These are phyloP conservation scores for Nomada goodeniana DNA, from an alignment of 2,888 invertebrate genomes.

Conservation along the genomic window DNA sequence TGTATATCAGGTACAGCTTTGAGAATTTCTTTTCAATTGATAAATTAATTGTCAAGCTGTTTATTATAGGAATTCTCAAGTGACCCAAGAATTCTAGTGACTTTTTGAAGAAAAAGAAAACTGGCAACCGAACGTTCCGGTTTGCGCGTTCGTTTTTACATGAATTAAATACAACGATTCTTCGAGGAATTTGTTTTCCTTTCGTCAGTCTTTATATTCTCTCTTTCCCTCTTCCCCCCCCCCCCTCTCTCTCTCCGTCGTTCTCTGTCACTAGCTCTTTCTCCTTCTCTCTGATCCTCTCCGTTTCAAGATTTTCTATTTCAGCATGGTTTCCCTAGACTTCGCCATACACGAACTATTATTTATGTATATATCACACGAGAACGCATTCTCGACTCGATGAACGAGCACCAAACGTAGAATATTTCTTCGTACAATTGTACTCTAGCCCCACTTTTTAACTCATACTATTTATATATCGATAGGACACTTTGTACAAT, in stretches of 20 bases:
- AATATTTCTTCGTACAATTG: neutral
- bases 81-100: conserved; percentile 69
- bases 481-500: conserved; percentile 64
- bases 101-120: conserved; percentile 29
- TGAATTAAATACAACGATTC: conserved; percentile 36
- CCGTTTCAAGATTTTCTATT: neutral
- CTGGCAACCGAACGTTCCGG: conserved; percentile 4
- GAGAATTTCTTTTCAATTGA: conserved; percentile 77
- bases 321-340: conserved; percentile 16
- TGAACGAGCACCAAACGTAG: conserved; percentile 19
- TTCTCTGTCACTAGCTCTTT: conserved; percentile 2
- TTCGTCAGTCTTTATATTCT: conserved; percentile 57
- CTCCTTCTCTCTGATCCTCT: neutral
- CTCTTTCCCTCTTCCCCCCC: conserved; percentile 22
- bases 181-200: conserved; percentile 7
- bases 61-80: conserved; percentile 69
- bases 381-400: conserved; percentile 6
- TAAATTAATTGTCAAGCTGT: conserved; percentile 76
- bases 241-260: conserved; percentile 21
- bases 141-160: conserved; percentile 5
- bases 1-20: conserved; percentile 83
- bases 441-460: conserved; percentile 33
- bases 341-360: conserved; percentile 13
- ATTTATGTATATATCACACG: conserved; percentile 1
- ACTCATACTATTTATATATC: conserved; percentile 37